Base-by-base conservation (phyloP, 2,888 invertebrate genomes). In the Chorisops tibialis region DNA sequence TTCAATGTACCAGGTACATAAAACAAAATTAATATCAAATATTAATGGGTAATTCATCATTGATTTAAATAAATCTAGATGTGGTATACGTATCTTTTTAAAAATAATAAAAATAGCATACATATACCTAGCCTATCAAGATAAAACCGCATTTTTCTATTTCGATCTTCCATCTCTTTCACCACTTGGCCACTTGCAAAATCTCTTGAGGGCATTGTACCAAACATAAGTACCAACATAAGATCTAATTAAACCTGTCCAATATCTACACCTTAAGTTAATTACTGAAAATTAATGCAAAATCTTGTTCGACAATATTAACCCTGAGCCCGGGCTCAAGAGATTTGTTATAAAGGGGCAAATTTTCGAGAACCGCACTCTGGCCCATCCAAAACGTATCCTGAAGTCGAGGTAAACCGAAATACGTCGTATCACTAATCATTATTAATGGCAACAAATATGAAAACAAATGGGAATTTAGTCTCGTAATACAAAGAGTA, bases 171-270 rank as follows among this genome's bases (percentile, higher is more conserved):
- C n/a, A n/a, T n/a, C n/a, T n/a, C n/a, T n/a, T n/a, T n/a, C n/a
- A n/a, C n/a, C 30, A 30, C 30, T 9, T 9, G 30, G 9, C 30
- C 30, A 30, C 9, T 7, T 30, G 5, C 7, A 30, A 30, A 30
- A 7, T 30, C 30, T 30, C 30, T 2, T 7, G 5, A 30, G 30
- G 3, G 7, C 30, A 30, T 30, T 30, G 30, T 30, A 30, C 30
- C 30, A 30, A 54, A 30, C 56, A 43, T 45, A 45, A 56, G 56
- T 45, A 56, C 45, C 45, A 30, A 45, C 56, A 56, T 56, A 56
- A 56, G 56, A 56, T 56, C 56, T 56, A 56, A 56, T 56, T 56
- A 56, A 56, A 56, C 56, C 56, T 56, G 56, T 56, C 45, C 56
- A 30, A 30, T 30, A 30, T 30, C 30, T 30, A 9, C 30, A 56